Evolutionary conservation across 1,140 invertebrate species (phyloP), one percentile per base, ranked within the genome.

Genomic region (Bombus picipes): DNA sequence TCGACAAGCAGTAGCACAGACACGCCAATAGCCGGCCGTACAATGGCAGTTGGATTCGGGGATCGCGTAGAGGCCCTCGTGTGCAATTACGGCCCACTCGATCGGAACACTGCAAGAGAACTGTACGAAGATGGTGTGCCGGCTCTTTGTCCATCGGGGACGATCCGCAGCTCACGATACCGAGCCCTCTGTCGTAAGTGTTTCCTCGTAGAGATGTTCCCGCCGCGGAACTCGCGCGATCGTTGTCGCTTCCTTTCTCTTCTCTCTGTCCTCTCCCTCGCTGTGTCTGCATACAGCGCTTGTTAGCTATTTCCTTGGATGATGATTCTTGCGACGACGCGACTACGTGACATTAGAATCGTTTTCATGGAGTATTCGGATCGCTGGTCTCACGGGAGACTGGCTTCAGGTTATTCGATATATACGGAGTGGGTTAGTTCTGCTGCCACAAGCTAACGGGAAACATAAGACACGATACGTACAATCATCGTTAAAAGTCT

Each of bases 61-160:
- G 88, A 89, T 89, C 91, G 90, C 83, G 90, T 93, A 72, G 94
- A 94, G 89, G 87, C 92, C 65, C 91, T 93, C 73, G 90, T 93
- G 90, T 94, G 94, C 90, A 94, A 95, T 94, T 95, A 94, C 88
- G 92, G 94, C 82, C 91, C 94, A 88, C 92, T 93, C 87, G 92
- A 94, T 92, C 89, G 90, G 41, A 84, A 89, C 37, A 88, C 81
- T 81, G 83, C 87, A 34, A 83, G 87, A 76, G 88, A 90, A 80
- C 90, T 93, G 77, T 92, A 92, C 88, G 88, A 90, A 83, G 87
- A 92, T 72, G 89, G 91, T 83, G 88, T 87, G 65, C 91, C 91
- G 62, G 89, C 87, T 83, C 85, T 88, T 66, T 93, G 92, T 92
- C 93, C 93, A 87, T 83, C 76, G 87, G 93, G 92, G 71, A 92